These are phyloP conservation scores for Nasalis larvatus DNA, from an alignment of 2,113 vertebrate genomes.

Conservation along the genomic window DNA sequence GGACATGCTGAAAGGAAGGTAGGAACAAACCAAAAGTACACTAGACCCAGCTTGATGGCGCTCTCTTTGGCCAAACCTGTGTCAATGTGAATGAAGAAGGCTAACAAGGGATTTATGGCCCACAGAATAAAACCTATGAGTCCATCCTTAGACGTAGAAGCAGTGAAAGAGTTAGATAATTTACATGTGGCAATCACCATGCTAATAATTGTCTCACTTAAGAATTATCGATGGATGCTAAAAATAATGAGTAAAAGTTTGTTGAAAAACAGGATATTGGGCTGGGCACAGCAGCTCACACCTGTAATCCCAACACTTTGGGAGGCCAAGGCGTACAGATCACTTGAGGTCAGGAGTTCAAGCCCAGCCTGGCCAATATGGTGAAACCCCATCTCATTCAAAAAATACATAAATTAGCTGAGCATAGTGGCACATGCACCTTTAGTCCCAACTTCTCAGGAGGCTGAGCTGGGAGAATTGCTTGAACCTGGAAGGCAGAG, in stretches of 20 bases:
- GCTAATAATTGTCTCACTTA: background rate
- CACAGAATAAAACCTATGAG: background rate
- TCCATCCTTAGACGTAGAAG: background rate
- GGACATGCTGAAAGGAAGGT: background rate
- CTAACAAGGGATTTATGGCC: background rate
- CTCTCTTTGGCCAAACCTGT: background rate
- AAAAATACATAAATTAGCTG: background rate
- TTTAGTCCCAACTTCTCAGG: background rate
- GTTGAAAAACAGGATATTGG: background rate
- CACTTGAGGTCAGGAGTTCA: background rate
- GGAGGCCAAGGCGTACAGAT: background rate
- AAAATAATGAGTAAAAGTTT: background rate
- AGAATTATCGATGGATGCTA: background rate
- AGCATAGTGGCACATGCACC: background rate
- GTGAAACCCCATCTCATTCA: background rate
- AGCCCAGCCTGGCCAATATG: background rate
- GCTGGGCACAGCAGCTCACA: background rate
- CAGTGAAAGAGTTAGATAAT: background rate
- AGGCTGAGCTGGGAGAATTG: background rate
- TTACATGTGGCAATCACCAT: background rate
- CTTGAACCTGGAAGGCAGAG: background rate
- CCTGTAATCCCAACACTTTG: background rate
- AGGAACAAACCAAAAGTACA: background rate
- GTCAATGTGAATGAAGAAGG: background rate
- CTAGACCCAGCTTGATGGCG: background rate